phyloP scores from a whole-genome alignment of 1,140 invertebrate genomes.

The Oryctes rhinoceros region DNA sequence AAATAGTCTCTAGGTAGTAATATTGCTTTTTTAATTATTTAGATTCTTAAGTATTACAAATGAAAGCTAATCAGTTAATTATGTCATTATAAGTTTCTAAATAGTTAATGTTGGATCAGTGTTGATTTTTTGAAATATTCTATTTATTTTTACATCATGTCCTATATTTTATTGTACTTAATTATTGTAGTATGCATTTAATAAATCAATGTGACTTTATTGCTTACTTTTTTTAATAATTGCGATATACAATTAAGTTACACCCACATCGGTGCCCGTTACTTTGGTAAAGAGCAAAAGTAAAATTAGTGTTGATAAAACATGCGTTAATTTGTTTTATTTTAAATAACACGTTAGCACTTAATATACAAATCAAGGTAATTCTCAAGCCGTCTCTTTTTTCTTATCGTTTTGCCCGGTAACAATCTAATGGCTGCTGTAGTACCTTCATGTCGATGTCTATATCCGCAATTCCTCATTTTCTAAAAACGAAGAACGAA shows the following conservation, averaged over 20 bases:
- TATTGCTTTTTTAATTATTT: not conserved
- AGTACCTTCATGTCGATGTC: conserved; percentile 54
- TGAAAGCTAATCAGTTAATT: not conserved
- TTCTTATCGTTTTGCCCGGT: conserved; percentile 48
- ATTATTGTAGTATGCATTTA: not conserved
- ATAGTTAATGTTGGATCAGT: conserved; percentile 15
- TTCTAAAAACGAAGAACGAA: conserved; percentile 50
- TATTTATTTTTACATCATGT: conserved; percentile 11
- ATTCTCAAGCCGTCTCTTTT: conserved; percentile 53
- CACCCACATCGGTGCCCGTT: no score
- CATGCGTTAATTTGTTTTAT: no score
- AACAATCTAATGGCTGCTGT: conserved; percentile 49
- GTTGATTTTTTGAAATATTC: conserved; percentile 30
- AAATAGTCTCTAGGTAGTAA: not conserved
- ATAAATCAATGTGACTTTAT: no score
- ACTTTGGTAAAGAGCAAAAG: no score
- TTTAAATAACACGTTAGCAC: conserved; percentile 44
- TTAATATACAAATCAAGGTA: conserved; percentile 55
- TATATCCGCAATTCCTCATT: conserved; percentile 56
- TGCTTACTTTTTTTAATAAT: no score
- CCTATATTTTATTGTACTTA: conserved; percentile 30
- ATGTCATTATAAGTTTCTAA: not conserved
- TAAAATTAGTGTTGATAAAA: no score
- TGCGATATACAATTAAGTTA: no score
- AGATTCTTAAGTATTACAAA: not conserved